Evolutionary conservation across 2,888 invertebrate genomes (phyloP), one percentile per base, ranked within the genome.

Genomic region (Calameuta idolon): DNA sequence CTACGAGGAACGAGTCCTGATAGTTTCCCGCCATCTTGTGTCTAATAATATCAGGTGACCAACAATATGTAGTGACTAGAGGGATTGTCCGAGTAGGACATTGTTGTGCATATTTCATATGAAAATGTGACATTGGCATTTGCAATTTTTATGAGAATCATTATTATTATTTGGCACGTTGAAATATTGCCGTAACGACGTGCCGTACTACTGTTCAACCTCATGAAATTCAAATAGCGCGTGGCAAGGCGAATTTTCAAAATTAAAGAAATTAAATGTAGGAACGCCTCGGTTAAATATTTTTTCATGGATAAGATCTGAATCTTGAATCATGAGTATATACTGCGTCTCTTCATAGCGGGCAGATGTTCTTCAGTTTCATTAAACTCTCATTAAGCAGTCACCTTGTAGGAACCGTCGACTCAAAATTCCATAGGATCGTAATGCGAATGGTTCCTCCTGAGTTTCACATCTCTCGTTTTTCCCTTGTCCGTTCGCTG

Each of bases 351-450:
- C 30, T 71, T 23, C 71, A 1, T 30, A 9, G 71, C 30, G 23
- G 1, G 87, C 88, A 88, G 88, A 84, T 87, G 88, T 83, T 84
- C 80, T 35, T 77, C 82, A 83, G 83, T 85, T 89, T 89, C 89
- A 88, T 89, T 89, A 89, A 88, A 89, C 85, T 86, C 87, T 87
- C 86, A 86, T 90, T 88, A 89, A 86, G 84, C 83, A 83, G 69
- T 76, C 76, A 79, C 81, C 81, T 78, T 81, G 81, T 76, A 55
- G 23, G 9, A 55, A 55, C 23, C 55, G 55, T 55, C 55, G 55
- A 55, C 55, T 55, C 55, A 23, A 55, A 55, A 55, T 55, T 55
- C 23, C 23, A 2, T 55, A 55, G 55, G 23, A 55, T 55, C 55
- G 55, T 55, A 55, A 23, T 2, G 55, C 23, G 23, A 55, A 55